These are phyloP conservation scores for Takifugu bimaculatus DNA, from an alignment of 2,113 vertebrate species.

Conservation along the genomic window DNA sequence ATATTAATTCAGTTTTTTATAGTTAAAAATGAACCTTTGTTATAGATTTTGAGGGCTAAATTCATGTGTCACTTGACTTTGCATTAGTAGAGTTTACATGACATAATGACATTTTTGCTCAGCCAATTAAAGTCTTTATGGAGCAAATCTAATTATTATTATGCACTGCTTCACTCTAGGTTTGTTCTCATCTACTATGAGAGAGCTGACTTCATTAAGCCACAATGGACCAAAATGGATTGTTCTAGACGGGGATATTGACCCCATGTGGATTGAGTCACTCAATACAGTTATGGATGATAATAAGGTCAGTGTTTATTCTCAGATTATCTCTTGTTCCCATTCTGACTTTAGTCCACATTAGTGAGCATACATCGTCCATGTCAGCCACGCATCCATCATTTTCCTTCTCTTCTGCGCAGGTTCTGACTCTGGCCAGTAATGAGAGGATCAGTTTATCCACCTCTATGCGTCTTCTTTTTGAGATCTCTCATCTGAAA, in stretches of 20 bases:
- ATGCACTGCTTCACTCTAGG: constrained; percentile 39
- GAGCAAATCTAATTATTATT: too few relatives aligned
- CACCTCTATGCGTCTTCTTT: constrained; percentile 74
- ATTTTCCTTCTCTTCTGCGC: neutral
- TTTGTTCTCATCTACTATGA: constrained; percentile 76
- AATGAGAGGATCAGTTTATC: constrained; percentile 76
- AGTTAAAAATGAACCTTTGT: neutral
- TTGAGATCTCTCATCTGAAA: constrained; percentile 76
- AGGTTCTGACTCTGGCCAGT: constrained; percentile 77
- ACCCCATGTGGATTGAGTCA: constrained; percentile 78
- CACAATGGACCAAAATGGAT: constrained; percentile 75
- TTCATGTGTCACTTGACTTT: too few relatives aligned
- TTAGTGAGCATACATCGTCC: neutral
- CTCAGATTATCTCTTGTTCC: neutral
- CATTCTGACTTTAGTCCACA: neutral
- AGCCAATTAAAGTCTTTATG: neutral
- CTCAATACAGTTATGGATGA: constrained; percentile 78
- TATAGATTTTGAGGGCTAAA: neutral
- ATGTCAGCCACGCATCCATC: neutral
- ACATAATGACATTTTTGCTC: neutral
- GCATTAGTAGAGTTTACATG: too few relatives aligned
- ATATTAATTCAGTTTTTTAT: neutral
- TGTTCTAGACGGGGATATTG: constrained; percentile 76
- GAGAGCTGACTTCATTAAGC: constrained; percentile 67
- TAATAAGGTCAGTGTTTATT: constrained; percentile 68